These are phyloP conservation scores for Drosophila sp. DNA, from an alignment of 1,140 invertebrate species.

Conservation along the genomic window DNA sequence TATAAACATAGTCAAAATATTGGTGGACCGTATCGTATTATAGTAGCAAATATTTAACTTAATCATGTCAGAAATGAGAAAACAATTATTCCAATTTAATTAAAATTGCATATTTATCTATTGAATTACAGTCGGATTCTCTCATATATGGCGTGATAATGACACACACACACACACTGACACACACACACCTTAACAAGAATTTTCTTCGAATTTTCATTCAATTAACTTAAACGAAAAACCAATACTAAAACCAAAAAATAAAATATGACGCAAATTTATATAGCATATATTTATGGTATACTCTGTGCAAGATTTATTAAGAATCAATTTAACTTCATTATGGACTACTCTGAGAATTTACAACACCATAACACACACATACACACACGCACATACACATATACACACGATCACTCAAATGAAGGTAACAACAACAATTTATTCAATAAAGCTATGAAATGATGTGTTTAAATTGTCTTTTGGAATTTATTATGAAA, in stretches of 20 bases:
- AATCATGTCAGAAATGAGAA: slow-evolving; percentile 62
- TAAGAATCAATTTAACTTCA: slow-evolving; percentile 79
- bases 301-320: slow-evolving; percentile 80
- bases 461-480: slow-evolving; percentile 74
- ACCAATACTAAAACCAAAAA: slow-evolving; percentile 22
- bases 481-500: not conserved
- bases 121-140: slow-evolving; percentile 71
- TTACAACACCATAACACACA: slow-evolving; percentile 55
- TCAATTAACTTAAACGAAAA: slow-evolving; percentile 64
- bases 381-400: slow-evolving; percentile 49
- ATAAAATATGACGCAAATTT: slow-evolving; percentile 62
- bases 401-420: slow-evolving; percentile 30
- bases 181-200: slow-evolving; percentile 35
- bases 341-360: slow-evolving; percentile 77
- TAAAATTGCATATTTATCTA: slow-evolving; percentile 71
- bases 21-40: slow-evolving; percentile 74
- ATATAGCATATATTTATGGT: slow-evolving; percentile 77
- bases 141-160: slow-evolving; percentile 38
- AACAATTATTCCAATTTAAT: slow-evolving; percentile 71
- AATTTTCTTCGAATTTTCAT: slow-evolving; percentile 71
- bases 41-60: slow-evolving; percentile 77
- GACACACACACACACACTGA: slow-evolving; percentile 3
- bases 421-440: slow-evolving; percentile 52
- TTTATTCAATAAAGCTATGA: slow-evolving; percentile 82
- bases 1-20: slow-evolving; percentile 78